These are phyloP conservation scores for Stegana nigrithorax DNA, from an alignment of 2,888 invertebrate species.

Conservation along the genomic window DNA sequence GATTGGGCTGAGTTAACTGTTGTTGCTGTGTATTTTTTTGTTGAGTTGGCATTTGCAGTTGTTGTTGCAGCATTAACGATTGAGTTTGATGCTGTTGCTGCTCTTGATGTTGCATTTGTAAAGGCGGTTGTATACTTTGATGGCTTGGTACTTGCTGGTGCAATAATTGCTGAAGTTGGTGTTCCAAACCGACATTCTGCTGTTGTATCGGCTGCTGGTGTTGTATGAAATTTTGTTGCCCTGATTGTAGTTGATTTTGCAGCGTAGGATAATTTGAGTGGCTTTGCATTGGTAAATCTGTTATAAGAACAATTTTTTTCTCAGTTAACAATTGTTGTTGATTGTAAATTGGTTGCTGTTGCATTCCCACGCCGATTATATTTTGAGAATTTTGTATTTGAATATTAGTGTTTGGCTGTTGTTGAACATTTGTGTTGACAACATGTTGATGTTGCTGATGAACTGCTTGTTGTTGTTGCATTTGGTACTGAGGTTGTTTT, in stretches of 20 bases:
- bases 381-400: background rate
- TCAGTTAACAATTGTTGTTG: conserved; percentile 6
- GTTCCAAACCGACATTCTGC: too few relatives aligned
- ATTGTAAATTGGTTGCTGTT: conserved; percentile 9
- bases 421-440: background rate
- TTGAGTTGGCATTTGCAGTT: conserved; percentile 40
- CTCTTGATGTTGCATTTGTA: conserved; percentile 35
- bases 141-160: conserved; percentile 68
- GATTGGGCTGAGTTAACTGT: conserved; percentile 40
- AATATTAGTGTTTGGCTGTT: background rate
- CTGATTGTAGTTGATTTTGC: conserved; percentile 33
- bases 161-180: conserved; percentile 72
- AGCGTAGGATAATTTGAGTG: conserved; percentile 50
- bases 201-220: conserved; percentile 63
- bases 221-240: conserved; percentile 48
- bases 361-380: background rate
- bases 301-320: background rate
- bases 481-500: conserved; percentile 47
- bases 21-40: too few relatives aligned
- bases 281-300: conserved; percentile 3
- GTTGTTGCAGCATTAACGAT: conserved; percentile 18
- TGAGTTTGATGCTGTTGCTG: conserved; percentile 31
- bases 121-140: conserved; percentile 32
- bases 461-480: conserved; percentile 41
- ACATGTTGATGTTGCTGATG: conserved; percentile 32